These are phyloP conservation scores for Clepsis dumicolana DNA, from an alignment of 2,888 invertebrate genomes.

Conservation along the genomic window DNA sequence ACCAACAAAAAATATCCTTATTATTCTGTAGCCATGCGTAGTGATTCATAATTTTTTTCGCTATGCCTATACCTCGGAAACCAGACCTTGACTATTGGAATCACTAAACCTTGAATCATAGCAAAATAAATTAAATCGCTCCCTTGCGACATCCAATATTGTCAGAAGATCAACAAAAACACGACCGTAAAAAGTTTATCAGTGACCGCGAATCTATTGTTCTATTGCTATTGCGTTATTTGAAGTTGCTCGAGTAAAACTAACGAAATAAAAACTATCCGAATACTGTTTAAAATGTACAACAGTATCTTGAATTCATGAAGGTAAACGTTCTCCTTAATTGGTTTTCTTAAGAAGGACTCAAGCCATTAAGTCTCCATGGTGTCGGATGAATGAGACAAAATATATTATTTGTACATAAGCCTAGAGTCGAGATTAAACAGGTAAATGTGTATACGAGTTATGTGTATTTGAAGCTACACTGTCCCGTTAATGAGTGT, in stretches of 20 bases:
- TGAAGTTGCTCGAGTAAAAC: constrained; percentile 15
- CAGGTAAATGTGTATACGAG: constrained; percentile 54
- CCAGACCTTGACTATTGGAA: constrained; percentile 67
- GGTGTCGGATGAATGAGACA: constrained; percentile 29
- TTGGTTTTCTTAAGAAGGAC: constrained; percentile 26
- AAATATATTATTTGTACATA: constrained; percentile 33
- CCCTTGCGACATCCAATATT: constrained; percentile 62
- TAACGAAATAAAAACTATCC: not conserved
- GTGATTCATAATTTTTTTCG: constrained; percentile 56
- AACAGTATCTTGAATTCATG: not conserved
- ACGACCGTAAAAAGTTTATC: constrained; percentile 31
- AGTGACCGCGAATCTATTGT: constrained; percentile 29
- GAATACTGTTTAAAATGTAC: not conserved
- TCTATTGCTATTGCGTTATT: constrained; percentile 26
- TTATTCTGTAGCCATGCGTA: constrained; percentile 53
- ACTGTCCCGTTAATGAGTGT: constrained; percentile 76
- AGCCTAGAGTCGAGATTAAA: constrained; percentile 32
- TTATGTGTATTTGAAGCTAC: constrained; percentile 59
- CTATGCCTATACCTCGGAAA: constrained; percentile 58
- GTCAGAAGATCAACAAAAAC: constrained; percentile 53
- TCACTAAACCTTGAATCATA: constrained; percentile 69
- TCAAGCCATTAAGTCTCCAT: constrained; percentile 7
- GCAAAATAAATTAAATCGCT: constrained; percentile 56
- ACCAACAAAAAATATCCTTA: constrained; percentile 48
- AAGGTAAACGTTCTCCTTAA: constrained; percentile 20